phyloP scores from a whole-genome alignment of 2,797 vertebrate genomes.

The Onychomys torridus region DNA sequence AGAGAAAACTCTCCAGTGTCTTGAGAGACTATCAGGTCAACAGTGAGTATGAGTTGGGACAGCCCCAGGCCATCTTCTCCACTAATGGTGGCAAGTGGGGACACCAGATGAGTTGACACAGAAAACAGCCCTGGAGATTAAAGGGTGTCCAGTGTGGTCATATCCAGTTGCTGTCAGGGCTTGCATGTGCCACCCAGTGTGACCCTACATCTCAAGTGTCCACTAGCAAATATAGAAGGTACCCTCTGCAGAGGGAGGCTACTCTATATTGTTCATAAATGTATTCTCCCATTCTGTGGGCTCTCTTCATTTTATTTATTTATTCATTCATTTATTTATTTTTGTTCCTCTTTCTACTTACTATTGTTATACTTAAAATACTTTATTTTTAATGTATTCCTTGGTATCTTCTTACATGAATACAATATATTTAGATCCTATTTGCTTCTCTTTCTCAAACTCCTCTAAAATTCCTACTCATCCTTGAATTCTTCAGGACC shows the following conservation, averaged over 20 bases:
- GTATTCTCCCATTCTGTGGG: background rate
- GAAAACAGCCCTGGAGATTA: background rate
- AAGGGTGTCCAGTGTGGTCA: background rate
- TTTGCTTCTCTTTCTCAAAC: too few species aligned
- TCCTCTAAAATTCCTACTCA: too few species aligned
- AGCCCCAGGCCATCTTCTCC: background rate
- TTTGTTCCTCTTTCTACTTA: background rate
- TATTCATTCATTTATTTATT: background rate
- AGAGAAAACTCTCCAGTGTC: background rate
- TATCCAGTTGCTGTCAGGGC: background rate
- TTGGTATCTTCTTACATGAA: too few species aligned
- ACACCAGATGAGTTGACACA: background rate
- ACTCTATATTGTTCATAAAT: too few species aligned
- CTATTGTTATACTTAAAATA: too few species aligned
- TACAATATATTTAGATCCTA: too few species aligned
- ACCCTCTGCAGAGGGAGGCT: background rate
- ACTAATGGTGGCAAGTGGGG: background rate
- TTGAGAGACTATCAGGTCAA: background rate
- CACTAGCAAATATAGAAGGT: background rate
- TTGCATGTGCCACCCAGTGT: background rate
- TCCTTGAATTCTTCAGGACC: background rate
- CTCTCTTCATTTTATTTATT: background rate
- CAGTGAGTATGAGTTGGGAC: background rate
- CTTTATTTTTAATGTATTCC: too few species aligned
- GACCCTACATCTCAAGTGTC: background rate